Evolutionary conservation across 2,113 vertebrate species (phyloP), one percentile per base, ranked within the genome.

Genomic region (Tor tambroides): DNA sequence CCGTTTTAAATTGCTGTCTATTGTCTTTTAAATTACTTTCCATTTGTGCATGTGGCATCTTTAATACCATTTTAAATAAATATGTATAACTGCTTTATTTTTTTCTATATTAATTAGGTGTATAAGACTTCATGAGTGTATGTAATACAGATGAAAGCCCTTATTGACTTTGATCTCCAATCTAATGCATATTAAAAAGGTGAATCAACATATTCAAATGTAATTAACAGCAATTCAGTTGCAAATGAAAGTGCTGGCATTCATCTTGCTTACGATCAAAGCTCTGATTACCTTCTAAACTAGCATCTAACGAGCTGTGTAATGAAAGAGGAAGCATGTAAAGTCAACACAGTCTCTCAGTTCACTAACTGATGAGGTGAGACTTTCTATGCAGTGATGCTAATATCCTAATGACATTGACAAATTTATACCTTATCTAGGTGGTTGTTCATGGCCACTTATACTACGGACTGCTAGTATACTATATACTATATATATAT

Each of bases 331-430:
- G n/a, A 77, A 19, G 9, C 10, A 6, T 56, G 46, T n/a, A 35
- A 38, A 83, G 38, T 65, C 59, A 81, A 81, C 59, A 30, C 46
- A 77, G 38, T 30, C 59, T 46, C n/a, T 46, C 43, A 21, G 38
- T 67, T 81, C 59, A 17, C n/a, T 65, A 28, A 77, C 26, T 43
- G 80, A 81, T 63, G 80, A 81, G 61, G 38, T 82, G 80, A 82
- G n/a, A 46, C 23, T 21, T 30, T 65, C 23, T 19, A 21, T 46
- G 38, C 61, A 11, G 12, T 65, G 80, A 83, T 69, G 43, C 41
- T 38, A 2, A 32, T 32, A 32, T 32, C n/a, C n/a, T n/a, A 32
- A 32, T 32, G 32, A 32, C 32, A 32, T 32, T 32, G 32, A 32
- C 32, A 32, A 32, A 32, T 32, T 32, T 32, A 32, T 32, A 32